phyloP scores from a whole-genome alignment of 2,797 vertebrate species.

The Anguilla anguilla region DNA sequence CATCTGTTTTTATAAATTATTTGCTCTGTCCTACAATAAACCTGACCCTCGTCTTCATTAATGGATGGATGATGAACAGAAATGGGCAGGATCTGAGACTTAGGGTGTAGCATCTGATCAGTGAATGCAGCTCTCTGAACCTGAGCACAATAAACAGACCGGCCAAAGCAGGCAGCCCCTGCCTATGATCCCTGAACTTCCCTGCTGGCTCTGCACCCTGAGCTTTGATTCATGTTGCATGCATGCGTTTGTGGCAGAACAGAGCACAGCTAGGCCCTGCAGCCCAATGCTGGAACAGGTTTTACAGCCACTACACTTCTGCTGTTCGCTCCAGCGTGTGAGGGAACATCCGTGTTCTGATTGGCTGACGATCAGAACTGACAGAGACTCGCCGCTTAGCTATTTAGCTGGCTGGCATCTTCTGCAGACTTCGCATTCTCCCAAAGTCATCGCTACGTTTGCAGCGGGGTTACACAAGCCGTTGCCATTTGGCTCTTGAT shows the following conservation, averaged over 20 bases:
- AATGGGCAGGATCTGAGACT: background rate
- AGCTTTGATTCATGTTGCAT: background rate
- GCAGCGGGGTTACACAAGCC: background rate
- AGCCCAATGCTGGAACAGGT: background rate
- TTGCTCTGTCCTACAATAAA: background rate
- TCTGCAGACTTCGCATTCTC: background rate
- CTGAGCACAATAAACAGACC: background rate
- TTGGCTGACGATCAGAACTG: background rate
- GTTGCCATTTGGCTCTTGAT: background rate
- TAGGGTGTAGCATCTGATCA: background rate
- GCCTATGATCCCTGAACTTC: background rate
- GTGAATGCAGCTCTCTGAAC: background rate
- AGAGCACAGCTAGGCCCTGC: background rate
- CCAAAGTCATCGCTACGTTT: background rate
- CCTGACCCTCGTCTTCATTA: background rate
- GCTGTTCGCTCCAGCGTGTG: background rate
- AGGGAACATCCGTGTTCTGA: background rate
- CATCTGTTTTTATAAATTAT: background rate
- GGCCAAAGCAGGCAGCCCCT: background rate
- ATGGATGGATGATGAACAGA: background rate
- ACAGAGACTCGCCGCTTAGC: background rate
- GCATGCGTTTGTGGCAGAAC: background rate
- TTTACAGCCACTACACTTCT: background rate
- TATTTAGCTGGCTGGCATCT: background rate
- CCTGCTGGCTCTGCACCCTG: background rate